Evolutionary conservation across 2,113 vertebrate genomes (phyloP).

Genomic region (Muntiacus reevesi): DNA sequence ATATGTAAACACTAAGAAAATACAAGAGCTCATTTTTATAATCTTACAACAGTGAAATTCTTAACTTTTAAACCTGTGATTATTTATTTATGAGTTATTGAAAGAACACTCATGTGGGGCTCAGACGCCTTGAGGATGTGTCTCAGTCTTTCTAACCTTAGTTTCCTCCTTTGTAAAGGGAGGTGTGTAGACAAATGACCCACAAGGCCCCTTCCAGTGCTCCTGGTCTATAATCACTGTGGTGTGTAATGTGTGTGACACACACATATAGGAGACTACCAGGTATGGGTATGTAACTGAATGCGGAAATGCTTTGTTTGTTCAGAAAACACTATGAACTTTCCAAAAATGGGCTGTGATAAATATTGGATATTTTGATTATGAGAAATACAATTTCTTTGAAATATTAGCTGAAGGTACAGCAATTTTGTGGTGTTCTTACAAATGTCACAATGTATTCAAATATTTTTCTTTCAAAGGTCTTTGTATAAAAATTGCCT

Average conservation of each 20-base stretch:
- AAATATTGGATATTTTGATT: constrained; percentile 68
- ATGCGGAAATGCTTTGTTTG: constrained; percentile 50
- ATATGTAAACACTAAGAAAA: neutral
- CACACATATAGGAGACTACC: neutral
- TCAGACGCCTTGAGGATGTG: neutral
- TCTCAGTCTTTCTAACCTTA: neutral
- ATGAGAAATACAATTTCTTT: constrained; percentile 68
- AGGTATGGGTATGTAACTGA: constrained; percentile 44
- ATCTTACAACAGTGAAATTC: neutral
- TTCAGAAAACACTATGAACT: constrained; percentile 54
- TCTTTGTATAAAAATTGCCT: constrained; percentile 82
- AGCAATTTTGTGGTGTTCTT: constrained; percentile 79
- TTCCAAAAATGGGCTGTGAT: constrained; percentile 67
- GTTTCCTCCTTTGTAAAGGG: neutral
- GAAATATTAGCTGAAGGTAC: constrained; percentile 81
- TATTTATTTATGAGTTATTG: neutral
- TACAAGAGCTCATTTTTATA: neutral
- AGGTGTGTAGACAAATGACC: too few species aligned
- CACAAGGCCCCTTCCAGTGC: too few species aligned
- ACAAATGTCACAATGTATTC: constrained; percentile 75
- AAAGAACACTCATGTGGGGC: neutral
- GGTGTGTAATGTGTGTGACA: neutral
- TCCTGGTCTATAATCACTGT: neutral
- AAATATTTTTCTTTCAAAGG: constrained; percentile 83
- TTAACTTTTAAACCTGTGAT: neutral